phyloP scores from a whole-genome alignment of 2,888 invertebrate genomes.

The Lasioglossum malachurum region DNA sequence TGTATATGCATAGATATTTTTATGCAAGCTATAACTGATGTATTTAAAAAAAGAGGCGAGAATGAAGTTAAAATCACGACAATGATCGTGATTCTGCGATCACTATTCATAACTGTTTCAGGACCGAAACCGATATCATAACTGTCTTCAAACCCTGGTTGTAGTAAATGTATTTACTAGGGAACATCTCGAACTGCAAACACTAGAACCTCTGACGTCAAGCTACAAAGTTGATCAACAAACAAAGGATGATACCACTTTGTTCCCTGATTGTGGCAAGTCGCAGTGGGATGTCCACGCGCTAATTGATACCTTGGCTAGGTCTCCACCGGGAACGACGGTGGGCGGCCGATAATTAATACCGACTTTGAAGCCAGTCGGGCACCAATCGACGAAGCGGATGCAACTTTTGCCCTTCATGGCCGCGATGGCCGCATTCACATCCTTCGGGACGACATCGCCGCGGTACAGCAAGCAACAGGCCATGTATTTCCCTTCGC shows the following conservation, averaged over 20 bases:
- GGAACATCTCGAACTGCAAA: neutral
- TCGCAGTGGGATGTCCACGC: neutral
- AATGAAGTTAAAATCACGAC: too few relatives aligned
- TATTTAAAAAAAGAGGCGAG: too few relatives aligned
- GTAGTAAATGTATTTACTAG: neutral
- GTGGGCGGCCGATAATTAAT: constrained; percentile 85
- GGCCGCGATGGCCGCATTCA: constrained; percentile 92
- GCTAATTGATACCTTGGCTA: constrained; percentile 77
- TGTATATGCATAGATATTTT: too few relatives aligned
- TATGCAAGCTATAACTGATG: too few relatives aligned
- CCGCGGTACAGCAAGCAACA: constrained; percentile 95
- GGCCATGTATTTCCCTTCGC: constrained; percentile 95
- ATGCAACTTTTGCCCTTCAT: constrained; percentile 92
- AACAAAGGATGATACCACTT: neutral
- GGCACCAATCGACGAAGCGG: constrained; percentile 98
- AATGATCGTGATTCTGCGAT: too few relatives aligned
- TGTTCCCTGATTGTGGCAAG: neutral
- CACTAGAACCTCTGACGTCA: neutral
- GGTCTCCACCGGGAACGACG: constrained; percentile 80
- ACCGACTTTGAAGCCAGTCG: constrained; percentile 94
- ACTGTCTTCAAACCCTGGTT: too few relatives aligned
- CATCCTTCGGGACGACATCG: constrained; percentile 95
- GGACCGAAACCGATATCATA: too few relatives aligned
- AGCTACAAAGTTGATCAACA: neutral
- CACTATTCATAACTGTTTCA: too few relatives aligned